Percentiles rank a stretch among this genome's conserved stretches.
Conservation (phyloP, 2,113 vertebrate species). For the Greenwoodochromis staneri region DNA sequence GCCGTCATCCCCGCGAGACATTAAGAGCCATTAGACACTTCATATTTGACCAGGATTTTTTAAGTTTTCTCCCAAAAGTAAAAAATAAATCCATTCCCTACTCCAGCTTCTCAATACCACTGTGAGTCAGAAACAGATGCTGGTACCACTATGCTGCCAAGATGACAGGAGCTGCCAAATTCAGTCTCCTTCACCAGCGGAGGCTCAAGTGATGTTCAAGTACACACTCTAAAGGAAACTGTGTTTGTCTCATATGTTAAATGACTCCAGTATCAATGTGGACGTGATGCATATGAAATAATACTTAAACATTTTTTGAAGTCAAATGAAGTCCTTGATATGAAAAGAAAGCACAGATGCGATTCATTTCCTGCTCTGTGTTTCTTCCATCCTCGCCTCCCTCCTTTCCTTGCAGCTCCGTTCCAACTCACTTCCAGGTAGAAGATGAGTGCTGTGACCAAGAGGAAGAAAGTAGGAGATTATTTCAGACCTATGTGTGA, state of each 20-base stretch:
- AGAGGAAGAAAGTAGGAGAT: background rate
- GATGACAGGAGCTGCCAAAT: slow-evolving; percentile 41
- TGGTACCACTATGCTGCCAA: slow-evolving; percentile 39
- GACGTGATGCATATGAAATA: background rate
- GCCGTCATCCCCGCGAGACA: background rate
- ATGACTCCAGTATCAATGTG: background rate
- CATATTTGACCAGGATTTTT: background rate
- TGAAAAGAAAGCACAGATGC: background rate
- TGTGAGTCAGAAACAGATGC: slow-evolving; percentile 53
- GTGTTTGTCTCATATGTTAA: background rate
- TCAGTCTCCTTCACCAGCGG: slow-evolving; percentile 20
- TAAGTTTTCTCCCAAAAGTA: background rate
- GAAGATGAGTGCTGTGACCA: background rate
- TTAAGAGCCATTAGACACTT: background rate
- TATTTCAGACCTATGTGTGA: background rate
- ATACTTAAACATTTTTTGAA: background rate
- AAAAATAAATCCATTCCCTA: slow-evolving; percentile 12
- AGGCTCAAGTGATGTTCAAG: slow-evolving; percentile 29
- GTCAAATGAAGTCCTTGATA: background rate
- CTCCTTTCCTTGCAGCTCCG: background rate
- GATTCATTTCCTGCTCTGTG: background rate
- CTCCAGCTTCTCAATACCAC: slow-evolving; percentile 13
- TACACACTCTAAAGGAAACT: slow-evolving; percentile 8
- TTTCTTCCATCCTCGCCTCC: background rate
- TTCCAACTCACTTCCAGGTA: background rate